Percentiles rank a stretch among this genome's conserved stretches.
phyloP scores from a whole-genome alignment of 2,113 vertebrate species.

The Hemichromis elongatus region DNA sequence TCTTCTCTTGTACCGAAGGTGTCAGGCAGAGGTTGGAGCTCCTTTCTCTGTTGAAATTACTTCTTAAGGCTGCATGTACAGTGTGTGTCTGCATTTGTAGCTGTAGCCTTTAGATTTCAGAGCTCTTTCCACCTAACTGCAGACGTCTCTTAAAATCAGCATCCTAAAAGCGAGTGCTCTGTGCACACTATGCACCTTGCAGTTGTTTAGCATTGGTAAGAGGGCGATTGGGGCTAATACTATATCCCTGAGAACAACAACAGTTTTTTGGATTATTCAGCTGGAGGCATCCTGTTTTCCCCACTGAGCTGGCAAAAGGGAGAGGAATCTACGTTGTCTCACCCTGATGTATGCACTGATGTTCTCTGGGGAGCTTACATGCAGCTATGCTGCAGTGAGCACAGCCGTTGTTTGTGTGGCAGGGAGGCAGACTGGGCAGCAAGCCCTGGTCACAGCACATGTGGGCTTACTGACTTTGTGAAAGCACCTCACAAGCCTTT shows the following conservation, averaged over 20 bases:
- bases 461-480: not conserved
- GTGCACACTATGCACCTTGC: not conserved
- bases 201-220: not conserved
- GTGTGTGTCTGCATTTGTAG: not conserved
- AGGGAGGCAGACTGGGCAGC: not conserved
- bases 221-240: not conserved
- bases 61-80: not conserved
- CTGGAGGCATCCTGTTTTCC: not conserved
- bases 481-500: not conserved
- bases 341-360: not conserved
- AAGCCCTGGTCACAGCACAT: not conserved
- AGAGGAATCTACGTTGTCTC: not conserved
- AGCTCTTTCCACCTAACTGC: not conserved
- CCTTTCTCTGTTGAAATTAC: not conserved
- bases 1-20: not conserved
- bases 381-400: not conserved
- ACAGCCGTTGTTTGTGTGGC: not conserved
- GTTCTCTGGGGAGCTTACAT: not conserved
- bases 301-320: not conserved
- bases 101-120: not conserved
- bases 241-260: not conserved
- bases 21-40: not conserved
- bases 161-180: not conserved
- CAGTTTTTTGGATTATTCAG: not conserved
- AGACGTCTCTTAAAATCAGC: not conserved